A percentile compares a stretch with the other conserved stretches of the same genome.
Conservation (phyloP, 1,140 invertebrate species). For the Zaprionus ghesquierei region DNA sequence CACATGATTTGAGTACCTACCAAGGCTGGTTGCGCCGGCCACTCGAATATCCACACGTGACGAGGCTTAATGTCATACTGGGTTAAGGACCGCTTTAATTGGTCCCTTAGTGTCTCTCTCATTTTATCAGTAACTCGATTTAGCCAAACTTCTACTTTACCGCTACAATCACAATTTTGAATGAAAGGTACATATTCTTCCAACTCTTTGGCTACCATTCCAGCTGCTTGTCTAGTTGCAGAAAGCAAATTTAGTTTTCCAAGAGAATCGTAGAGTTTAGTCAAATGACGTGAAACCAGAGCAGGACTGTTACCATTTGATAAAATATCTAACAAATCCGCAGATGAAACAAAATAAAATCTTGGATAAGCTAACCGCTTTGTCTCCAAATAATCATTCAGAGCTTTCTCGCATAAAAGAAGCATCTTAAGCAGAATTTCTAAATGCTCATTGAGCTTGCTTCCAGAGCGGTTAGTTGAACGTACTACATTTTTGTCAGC, state of each 20-base stretch:
- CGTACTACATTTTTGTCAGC: constrained; percentile 90
- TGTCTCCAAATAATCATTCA: constrained; percentile 97
- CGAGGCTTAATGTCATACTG: constrained; percentile 95
- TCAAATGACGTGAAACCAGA: constrained; percentile 91
- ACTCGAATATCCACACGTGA: constrained; percentile 96
- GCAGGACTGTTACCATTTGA: constrained; percentile 96
- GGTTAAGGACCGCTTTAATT: constrained; percentile 90
- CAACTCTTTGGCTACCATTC: constrained; percentile 94
- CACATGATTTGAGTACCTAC: constrained; percentile 97
- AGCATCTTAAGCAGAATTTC: constrained; percentile 90
- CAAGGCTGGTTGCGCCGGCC: constrained; percentile 92
- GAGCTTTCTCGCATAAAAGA: constrained; percentile 94
- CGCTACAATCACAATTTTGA: constrained; percentile 91
- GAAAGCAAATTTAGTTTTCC: constrained; percentile 90
- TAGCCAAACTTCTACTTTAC: constrained; percentile 96
- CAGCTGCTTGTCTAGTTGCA: constrained; percentile 83
- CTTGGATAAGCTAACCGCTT: constrained; percentile 96
- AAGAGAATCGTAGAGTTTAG: constrained; percentile 96
- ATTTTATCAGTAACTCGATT: constrained; percentile 93
- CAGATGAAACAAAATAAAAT: constrained; percentile 97
- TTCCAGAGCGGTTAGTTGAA: constrained; percentile 91
- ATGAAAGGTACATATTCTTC: constrained; percentile 89
- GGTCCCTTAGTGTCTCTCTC: constrained; percentile 89
- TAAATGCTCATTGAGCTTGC: constrained; percentile 89
- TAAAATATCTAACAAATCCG: constrained; percentile 96